Conservation (phyloP, 30 jellyfish, hydroid and myxozoan species). For the Hydractinia echinata region DNA sequence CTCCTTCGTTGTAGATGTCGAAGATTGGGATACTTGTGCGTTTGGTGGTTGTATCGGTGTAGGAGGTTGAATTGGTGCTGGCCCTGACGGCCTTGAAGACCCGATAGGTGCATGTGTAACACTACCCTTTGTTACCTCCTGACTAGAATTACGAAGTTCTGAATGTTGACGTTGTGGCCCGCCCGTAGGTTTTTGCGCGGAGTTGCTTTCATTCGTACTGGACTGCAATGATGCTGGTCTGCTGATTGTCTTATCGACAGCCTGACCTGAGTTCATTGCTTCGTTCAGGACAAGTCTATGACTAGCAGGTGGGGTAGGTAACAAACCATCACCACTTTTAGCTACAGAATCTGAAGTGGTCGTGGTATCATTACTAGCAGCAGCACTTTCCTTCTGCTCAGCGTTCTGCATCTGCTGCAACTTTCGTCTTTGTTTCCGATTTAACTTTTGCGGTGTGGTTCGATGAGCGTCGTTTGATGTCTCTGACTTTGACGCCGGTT, state of each 20-base stretch:
- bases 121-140: neutral
- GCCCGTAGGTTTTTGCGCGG: neutral
- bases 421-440: constrained; percentile 68
- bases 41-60: constrained; percentile 17
- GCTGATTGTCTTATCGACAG: constrained; percentile 22
- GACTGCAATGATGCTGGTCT: constrained; percentile 1
- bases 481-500: constrained; percentile 11
- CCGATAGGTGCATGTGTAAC: constrained; percentile 21
- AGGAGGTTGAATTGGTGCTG: constrained; percentile 26
- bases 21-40: neutral
- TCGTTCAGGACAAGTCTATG: constrained; percentile 25
- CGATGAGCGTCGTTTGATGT: constrained; percentile 8
- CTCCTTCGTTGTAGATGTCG: neutral
- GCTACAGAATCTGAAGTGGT: neutral
- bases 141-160: neutral
- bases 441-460: constrained; percentile 48
- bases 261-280: neutral
- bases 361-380: neutral
- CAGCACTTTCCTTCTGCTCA: constrained; percentile 15
- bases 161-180: neutral
- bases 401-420: constrained; percentile 52
- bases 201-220: neutral
- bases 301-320: constrained; percentile 50
- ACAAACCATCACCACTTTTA: constrained; percentile 30
- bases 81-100: constrained; percentile 14